A percentile compares a stretch with the other conserved stretches of the same genome.
Conservation (phyloP, 2,113 vertebrate species). For the Physeter macrocephalus region DNA sequence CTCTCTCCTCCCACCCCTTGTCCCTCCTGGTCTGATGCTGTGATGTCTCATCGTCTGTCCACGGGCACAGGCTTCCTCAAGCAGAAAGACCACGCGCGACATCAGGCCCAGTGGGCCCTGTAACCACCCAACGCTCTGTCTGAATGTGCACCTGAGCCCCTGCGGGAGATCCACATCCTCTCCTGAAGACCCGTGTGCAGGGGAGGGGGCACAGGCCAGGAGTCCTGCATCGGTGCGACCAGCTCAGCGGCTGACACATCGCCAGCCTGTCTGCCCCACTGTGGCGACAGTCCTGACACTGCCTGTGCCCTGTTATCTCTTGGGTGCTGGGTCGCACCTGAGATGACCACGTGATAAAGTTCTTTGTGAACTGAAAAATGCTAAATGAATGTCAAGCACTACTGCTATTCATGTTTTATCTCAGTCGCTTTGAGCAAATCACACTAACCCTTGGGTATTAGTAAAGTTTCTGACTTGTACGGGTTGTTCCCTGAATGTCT, state of each 20-base stretch:
- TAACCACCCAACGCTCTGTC: neutral
- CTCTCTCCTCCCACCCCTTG: neutral
- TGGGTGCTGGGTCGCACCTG: neutral
- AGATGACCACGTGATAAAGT: rapidly evolving
- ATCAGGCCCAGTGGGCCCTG: neutral
- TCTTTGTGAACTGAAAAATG: neutral
- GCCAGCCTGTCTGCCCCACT: neutral
- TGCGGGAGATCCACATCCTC: rapidly evolving
- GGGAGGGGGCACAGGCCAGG: neutral
- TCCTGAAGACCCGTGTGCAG: neutral
- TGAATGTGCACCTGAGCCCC: neutral
- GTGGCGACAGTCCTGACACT: neutral
- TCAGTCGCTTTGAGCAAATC: neutral
- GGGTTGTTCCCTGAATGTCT: neutral
- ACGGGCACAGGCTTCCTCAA: neutral
- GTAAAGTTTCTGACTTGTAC: neutral
- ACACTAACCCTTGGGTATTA: neutral
- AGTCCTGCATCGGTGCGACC: neutral
- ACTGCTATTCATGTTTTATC: neutral
- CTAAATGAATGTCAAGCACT: no score
- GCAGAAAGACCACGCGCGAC: neutral
- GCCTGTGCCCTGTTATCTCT: neutral
- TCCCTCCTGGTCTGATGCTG: neutral
- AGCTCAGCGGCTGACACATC: rapidly evolving
- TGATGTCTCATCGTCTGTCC: neutral